These are phyloP conservation scores for Drosophila ustulata DNA, from an alignment of 2,888 invertebrate species.

Conservation along the genomic window DNA sequence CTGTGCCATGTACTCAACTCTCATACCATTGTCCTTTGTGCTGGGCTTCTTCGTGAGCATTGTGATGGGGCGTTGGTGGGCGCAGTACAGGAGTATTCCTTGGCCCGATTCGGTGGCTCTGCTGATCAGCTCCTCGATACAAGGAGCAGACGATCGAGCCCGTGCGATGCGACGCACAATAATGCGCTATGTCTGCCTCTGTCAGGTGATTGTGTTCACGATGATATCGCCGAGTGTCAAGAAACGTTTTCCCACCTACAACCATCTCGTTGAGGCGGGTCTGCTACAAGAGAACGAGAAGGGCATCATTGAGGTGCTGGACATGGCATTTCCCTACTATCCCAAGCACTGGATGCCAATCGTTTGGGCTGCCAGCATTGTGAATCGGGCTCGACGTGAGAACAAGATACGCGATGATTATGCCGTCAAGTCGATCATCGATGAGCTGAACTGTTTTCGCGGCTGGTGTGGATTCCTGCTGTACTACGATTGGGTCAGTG, in stretches of 20 bases:
- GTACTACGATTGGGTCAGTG: conserved; percentile 90
- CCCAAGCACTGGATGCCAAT: conserved; percentile 96
- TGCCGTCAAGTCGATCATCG: conserved; percentile 94
- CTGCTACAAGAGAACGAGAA: conserved; percentile 92
- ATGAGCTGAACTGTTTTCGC: conserved; percentile 93
- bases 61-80: conserved; percentile 97
- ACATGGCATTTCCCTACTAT: conserved; percentile 92
- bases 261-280: conserved; percentile 93
- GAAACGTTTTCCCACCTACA: conserved; percentile 93
- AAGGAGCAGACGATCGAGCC: conserved; percentile 93
- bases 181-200: conserved; percentile 92
- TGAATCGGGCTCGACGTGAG: conserved; percentile 93
- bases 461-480: conserved; percentile 90
- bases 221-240: conserved; percentile 95
- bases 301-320: conserved; percentile 90
- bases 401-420: conserved; percentile 95
- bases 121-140: conserved; percentile 92
- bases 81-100: conserved; percentile 92
- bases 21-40: conserved; percentile 96
- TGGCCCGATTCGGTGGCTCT: conserved; percentile 94
- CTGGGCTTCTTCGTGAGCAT: conserved; percentile 96
- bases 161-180: conserved; percentile 92
- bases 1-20: conserved; percentile 91
- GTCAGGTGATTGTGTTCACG: conserved; percentile 93
- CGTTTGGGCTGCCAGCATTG: conserved; percentile 95